Conservation (phyloP, 2,888 invertebrate genomes). For the Xylota sylvarum region DNA sequence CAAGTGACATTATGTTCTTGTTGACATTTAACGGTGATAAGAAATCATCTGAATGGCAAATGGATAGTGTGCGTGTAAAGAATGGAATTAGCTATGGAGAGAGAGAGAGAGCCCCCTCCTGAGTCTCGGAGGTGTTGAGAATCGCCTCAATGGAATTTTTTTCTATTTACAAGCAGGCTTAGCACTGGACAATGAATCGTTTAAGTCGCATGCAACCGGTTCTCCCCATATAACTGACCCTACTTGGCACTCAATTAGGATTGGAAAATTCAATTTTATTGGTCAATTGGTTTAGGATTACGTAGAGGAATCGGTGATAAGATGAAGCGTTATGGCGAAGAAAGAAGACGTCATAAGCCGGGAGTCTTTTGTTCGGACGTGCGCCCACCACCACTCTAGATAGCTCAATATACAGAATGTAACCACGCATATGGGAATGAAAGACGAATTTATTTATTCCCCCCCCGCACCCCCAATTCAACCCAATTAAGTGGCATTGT, state of each 20-base stretch:
- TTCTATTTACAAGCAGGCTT: conserved; percentile 26
- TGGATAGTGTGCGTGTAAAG: conserved; percentile 38
- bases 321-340: conserved; percentile 17
- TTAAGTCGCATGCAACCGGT: conserved; percentile 51
- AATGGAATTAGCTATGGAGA: conserved; percentile 56
- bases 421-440: neutral
- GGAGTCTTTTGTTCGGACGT: conserved; percentile 57
- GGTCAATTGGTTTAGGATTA: conserved; percentile 69
- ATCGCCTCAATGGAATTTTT: conserved; percentile 21
- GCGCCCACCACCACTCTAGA: conserved; percentile 65
- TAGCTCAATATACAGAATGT: neutral
- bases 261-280: conserved; percentile 65
- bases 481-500: conserved; percentile 61
- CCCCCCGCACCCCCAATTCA: conserved; percentile 1
- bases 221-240: conserved; percentile 40
- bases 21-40: conserved; percentile 75
- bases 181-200: neutral
- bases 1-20: conserved; percentile 65
- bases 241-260: conserved; percentile 70
- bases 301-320: conserved; percentile 28
- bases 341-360: conserved; percentile 53
- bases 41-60: conserved; percentile 48
- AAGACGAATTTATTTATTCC: neutral
- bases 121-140: conserved; percentile 39
- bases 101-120: neutral